Percentiles rank a stretch among this genome's conserved stretches.
These are phyloP conservation scores for Helogale parvula DNA, from an alignment of 2,113 vertebrate species.

Conservation along the genomic window DNA sequence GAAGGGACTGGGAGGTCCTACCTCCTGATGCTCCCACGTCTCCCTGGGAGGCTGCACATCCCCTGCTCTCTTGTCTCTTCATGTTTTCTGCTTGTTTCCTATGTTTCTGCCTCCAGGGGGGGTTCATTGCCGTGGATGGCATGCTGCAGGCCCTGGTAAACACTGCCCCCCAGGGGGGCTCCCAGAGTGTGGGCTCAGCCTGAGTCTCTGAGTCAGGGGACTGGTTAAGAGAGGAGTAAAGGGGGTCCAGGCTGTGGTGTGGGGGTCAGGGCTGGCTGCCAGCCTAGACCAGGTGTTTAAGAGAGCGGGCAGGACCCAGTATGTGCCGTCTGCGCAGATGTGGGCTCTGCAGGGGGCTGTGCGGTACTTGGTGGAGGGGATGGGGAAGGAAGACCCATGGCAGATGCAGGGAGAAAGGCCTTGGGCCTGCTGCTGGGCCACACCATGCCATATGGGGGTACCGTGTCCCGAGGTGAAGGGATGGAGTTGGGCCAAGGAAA, in stretches of 20 bases:
- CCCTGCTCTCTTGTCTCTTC: neutral
- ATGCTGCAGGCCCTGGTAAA: no score
- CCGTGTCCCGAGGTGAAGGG: neutral
- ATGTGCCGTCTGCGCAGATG: accelerated
- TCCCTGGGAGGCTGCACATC: neutral
- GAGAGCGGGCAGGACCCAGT: neutral
- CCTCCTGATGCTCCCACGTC: accelerated
- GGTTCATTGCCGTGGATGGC: no score
- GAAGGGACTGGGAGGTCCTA: neutral
- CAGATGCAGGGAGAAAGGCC: neutral
- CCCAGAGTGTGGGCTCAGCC: neutral
- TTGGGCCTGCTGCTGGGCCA: neutral
- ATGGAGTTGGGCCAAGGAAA: neutral
- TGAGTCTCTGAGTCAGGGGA: neutral
- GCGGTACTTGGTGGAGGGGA: neutral
- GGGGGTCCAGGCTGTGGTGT: neutral
- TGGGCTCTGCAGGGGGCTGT: neutral
- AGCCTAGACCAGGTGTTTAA: neutral
- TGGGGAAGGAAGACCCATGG: neutral
- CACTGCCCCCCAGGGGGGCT: no score
- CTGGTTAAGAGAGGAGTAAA: neutral
- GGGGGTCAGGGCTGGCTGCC: neutral
- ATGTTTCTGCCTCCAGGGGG: neutral
- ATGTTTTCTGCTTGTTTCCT: neutral
- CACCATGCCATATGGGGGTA: neutral